Percentiles rank a stretch among this genome's conserved stretches.
These are phyloP conservation scores for Mormyrus hasselquistii DNA, from an alignment of 2,797 vertebrate species.

Conservation along the genomic window DNA sequence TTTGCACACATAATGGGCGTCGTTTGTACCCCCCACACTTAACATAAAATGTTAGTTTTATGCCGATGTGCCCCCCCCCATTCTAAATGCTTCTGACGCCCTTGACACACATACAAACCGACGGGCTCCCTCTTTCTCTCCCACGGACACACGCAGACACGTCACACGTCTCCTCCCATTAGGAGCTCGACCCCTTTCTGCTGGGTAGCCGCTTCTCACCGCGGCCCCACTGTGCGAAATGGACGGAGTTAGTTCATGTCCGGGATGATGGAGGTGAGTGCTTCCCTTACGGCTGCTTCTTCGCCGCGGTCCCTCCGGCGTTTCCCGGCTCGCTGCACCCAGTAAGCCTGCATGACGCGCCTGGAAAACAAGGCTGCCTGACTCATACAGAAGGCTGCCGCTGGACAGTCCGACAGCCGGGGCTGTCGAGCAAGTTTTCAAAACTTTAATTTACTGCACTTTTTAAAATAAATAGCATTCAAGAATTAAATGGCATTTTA, in stretches of 20 bases:
- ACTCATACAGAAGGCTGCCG: neutral
- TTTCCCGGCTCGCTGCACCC: neutral
- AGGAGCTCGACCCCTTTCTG: neutral
- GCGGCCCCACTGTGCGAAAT: neutral
- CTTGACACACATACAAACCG: neutral
- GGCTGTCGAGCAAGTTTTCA: neutral
- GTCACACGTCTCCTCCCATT: neutral
- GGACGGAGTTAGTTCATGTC: neutral
- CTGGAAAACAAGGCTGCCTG: neutral
- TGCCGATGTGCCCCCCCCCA: no score
- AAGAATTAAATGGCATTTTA: neutral
- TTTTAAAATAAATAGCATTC: neutral
- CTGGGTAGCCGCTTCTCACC: neutral
- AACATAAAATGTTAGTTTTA: no score
- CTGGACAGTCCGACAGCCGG: neutral
- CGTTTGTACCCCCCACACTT: neutral
- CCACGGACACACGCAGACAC: neutral
- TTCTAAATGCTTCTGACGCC: neutral
- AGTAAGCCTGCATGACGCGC: neutral
- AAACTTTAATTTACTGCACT: neutral
- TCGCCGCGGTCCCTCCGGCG: neutral
- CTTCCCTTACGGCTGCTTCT: neutral
- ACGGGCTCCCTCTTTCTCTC: neutral
- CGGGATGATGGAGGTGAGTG: neutral
- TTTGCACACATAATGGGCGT: neutral